These are phyloP conservation scores for Gari tellinella DNA, from an alignment of 2,888 invertebrate species.

Conservation along the genomic window DNA sequence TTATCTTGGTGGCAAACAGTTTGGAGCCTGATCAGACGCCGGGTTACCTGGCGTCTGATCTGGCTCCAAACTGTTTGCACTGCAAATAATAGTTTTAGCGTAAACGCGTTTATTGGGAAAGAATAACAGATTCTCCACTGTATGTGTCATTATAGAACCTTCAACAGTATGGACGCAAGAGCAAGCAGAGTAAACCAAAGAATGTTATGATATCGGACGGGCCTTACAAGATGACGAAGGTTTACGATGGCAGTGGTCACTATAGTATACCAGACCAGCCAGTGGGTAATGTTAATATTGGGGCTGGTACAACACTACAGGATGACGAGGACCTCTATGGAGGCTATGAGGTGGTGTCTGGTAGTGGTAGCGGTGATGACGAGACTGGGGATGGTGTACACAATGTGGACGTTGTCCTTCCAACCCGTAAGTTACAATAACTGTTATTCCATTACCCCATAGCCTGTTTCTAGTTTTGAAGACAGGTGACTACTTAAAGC, in stretches of 20 bases:
- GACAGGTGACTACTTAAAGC: no score
- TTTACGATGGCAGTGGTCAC: slow-evolving; percentile 37
- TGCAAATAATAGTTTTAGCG: no score
- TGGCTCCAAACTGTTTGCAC: no score
- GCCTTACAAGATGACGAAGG: slow-evolving; percentile 14
- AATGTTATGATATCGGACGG: slow-evolving; percentile 49
- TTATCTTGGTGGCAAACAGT: no score
- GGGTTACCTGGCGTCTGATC: no score
- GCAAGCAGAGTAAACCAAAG: slow-evolving; percentile 18
- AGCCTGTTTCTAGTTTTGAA: no score
- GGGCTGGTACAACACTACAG: slow-evolving; percentile 36
- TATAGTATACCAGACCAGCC: not conserved
- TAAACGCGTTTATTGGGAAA: no score
- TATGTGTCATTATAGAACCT: no score
- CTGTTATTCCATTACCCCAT: no score
- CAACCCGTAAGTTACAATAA: not conserved
- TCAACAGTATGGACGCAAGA: slow-evolving; percentile 37
- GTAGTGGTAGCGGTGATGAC: slow-evolving; percentile 48
- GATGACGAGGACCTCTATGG: slow-evolving; percentile 52
- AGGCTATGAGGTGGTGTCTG: slow-evolving; percentile 11
- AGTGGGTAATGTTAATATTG: slow-evolving; percentile 38
- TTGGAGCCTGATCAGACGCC: no score
- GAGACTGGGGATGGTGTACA: slow-evolving; percentile 8
- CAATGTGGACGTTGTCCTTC: slow-evolving; percentile 12
- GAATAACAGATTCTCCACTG: no score